Base-by-base conservation (phyloP, 2,113 vertebrate genomes). In the Epinephelus cyanopodus region DNA sequence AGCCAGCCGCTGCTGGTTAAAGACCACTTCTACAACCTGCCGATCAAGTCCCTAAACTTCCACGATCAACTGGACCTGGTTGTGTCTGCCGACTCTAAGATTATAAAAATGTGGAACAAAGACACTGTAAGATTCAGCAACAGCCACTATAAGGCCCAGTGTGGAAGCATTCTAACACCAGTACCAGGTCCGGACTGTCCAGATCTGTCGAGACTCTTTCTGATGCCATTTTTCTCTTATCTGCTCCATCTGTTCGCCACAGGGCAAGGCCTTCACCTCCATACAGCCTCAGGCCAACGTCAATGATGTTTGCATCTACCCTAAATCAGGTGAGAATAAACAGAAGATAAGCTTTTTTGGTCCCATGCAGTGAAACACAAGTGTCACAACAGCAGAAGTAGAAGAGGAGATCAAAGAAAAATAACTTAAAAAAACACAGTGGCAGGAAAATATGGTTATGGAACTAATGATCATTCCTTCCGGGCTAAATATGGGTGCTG, bases 81-180 rank as follows among this genome's bases (percentile, higher is more conserved):
- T 71, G 90, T 99, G 82, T 99, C 98, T 7, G 95, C 98, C 0
- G 98, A 99, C 92, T 97, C 97, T 19, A 96, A 98, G 89, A 99
- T 99, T 73, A 95, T 99, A 87, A 99, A 99, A 93, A 96, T 99
- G 90, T 99, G 98, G 98, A 97, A 98, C 92, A 98, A 95, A 94
- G 96, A 98, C 83, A 97, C 94, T 0, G 98, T 99, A 95, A 89
- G 97, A 33, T 8, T 58, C 61, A 25, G 52, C 3, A 33, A 50
- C 47, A 27, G 62, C 37, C 13, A 19, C 57, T 6, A 66, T 1
- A 2, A 14, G 61, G 19, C 33, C 62, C 42, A 47, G 33, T 37
- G 33, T 37, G 45, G 45, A 47, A 29, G 29, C 29, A 29, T 37
- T 37, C 33, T 37, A 6, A 37, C 33, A 37, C 11, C 42, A 33